Evolutionary conservation across 1,140 invertebrate genomes (phyloP), one percentile per base, ranked within the genome.

Genomic region (Hycleus phaleratus): DNA sequence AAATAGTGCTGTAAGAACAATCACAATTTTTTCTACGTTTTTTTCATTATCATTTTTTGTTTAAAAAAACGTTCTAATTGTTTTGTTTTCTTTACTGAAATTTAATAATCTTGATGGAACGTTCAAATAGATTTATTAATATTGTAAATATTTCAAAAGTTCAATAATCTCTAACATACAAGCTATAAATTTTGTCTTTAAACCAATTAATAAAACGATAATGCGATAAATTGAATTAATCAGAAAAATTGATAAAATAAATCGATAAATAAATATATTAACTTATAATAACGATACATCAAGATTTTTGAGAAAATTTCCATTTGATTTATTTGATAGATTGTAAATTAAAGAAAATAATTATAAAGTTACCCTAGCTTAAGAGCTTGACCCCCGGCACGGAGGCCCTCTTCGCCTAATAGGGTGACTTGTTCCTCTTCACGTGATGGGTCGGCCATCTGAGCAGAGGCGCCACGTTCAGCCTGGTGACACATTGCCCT

Each of bases 351-450:
- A 3, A 48, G 46, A 56, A 45, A 26, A 9, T 26, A 51, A 39
- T 8, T 18, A n/a, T 6, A 57, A 42, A 68, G 78, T 86, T 86
- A 93, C 90, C 90, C 93, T 75, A 97, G 81, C 81, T 95, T 95
- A 75, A 96, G 86, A 77, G 90, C 89, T 81, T 93, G 92, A 76
- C 93, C 92, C 76, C 90, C 89, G 73, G 90, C 86, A 74, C 90
- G 85, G 67, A 93, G 83, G 71, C 88, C 90, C 79, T 97, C 93
- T 79, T 96, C 94, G 72, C 93, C 92, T 69, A 97, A 84, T 68
- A 97, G 83, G 68, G 91, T 92, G 65, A 93, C 88, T 79, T 90
- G 90, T 77, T 97, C 93, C 79, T 97, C 93, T 76, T 92, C 89
- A 70, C 90, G 85, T 74, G 89, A 87, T 74, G 89, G 87, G 76